Percentiles rank a stretch among this genome's conserved stretches.
These are phyloP conservation scores for Triplophysa rosa DNA, from an alignment of 2,113 vertebrate genomes.

Conservation along the genomic window DNA sequence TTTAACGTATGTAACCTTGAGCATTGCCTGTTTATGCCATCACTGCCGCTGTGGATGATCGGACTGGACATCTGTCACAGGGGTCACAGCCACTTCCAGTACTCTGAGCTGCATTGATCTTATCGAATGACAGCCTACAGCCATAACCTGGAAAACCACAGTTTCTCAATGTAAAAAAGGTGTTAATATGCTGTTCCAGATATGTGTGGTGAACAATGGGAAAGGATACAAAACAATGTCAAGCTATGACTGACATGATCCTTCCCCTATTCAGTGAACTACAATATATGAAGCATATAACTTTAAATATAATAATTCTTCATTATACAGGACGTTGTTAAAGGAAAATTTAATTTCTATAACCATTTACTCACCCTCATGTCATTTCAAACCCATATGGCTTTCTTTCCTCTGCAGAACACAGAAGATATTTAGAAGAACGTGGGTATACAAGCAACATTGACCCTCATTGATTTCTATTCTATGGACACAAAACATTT, in stretches of 20 bases:
- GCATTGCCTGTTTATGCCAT: conserved; percentile 59
- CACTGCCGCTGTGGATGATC: conserved; percentile 16
- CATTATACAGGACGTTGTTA: no score
- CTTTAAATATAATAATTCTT: no score
- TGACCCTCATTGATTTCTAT: no score
- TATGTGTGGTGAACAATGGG: not conserved
- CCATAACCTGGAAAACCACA: not conserved
- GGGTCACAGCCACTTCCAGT: conserved; percentile 8
- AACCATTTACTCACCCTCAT: no score
- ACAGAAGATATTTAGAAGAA: no score
- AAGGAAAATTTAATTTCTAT: no score
- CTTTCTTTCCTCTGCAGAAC: no score
- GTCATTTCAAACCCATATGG: no score
- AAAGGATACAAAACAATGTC: not conserved
- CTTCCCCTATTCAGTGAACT: no score
- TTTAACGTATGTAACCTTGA: conserved; percentile 58
- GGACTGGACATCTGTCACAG: conserved; percentile 57
- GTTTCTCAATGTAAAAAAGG: not conserved
- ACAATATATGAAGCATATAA: no score
- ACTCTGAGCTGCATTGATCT: conserved; percentile 2
- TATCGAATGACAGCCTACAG: not conserved
- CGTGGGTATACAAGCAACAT: no score
- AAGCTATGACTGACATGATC: not conserved
- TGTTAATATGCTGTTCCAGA: not conserved
- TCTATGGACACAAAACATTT: no score